phyloP scores from a whole-genome alignment of 2,888 invertebrate genomes.

The Hyposoter didymator region DNA sequence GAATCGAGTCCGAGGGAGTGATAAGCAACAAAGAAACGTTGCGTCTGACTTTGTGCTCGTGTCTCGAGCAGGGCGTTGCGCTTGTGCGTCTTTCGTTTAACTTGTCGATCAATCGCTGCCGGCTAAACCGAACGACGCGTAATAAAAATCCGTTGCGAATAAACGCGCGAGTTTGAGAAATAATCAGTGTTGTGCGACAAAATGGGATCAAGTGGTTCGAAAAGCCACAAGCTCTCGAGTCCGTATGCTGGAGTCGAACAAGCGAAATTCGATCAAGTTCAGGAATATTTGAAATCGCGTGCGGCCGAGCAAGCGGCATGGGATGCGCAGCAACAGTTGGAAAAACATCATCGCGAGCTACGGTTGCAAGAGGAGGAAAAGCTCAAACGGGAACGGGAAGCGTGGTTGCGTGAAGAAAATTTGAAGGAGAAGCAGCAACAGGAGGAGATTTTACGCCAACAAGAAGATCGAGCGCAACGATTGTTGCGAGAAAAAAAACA shows the following conservation, averaged over 20 bases:
- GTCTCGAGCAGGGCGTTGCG: too few relatives aligned
- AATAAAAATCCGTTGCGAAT: too few relatives aligned
- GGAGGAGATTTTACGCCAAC: slow-evolving; percentile 5
- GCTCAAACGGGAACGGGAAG: not conserved
- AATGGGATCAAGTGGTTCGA: slow-evolving; percentile 20
- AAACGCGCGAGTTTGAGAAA: too few relatives aligned
- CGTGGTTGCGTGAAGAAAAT: not conserved
- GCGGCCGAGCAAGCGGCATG: slow-evolving; percentile 3
- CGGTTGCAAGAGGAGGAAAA: not conserved
- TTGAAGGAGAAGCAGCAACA: not conserved
- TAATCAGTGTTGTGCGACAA: too few relatives aligned
- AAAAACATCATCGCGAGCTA: not conserved
- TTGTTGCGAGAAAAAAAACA: not conserved
- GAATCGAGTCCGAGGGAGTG: not conserved
- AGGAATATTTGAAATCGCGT: not conserved
- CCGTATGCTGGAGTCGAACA: too few relatives aligned
- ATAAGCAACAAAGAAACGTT: not conserved
- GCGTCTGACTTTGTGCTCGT: too few relatives aligned
- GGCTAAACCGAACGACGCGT: too few relatives aligned
- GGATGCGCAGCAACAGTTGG: not conserved
- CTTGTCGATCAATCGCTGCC: too few relatives aligned
- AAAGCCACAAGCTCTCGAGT: too few relatives aligned
- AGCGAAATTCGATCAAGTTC: not conserved
- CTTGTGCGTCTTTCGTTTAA: too few relatives aligned
- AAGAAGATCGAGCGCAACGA: not conserved